Percentiles rank a stretch among this genome's conserved stretches.
Conservation (phyloP, 2,888 invertebrate species). For the Melieria crassipennis region DNA sequence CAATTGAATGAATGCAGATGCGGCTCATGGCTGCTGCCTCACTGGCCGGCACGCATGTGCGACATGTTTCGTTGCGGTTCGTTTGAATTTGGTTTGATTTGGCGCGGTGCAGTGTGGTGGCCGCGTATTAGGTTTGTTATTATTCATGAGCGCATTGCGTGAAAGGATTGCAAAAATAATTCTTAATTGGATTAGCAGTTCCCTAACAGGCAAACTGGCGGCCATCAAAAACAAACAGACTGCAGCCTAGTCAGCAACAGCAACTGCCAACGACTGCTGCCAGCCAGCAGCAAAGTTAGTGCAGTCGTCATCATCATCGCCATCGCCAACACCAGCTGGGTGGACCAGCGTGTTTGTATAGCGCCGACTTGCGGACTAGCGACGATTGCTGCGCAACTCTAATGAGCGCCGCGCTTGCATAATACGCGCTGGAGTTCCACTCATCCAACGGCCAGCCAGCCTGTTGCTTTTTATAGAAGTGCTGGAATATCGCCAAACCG, state of each 20-base stretch:
- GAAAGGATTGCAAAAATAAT: constrained; percentile 5
- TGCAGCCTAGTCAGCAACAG: background rate
- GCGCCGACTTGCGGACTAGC: no score
- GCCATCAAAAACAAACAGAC: background rate
- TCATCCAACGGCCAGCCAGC: background rate
- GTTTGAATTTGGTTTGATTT: background rate
- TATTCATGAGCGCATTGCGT: constrained; percentile 5
- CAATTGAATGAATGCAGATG: no score
- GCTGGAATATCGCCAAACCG: background rate
- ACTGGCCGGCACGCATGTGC: background rate
- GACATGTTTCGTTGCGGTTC: background rate
- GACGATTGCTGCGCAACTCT: no score
- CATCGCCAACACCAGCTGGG: constrained; percentile 6
- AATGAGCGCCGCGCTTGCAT: background rate
- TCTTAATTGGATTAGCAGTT: constrained; percentile 34
- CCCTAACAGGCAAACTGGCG: background rate
- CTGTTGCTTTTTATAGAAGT: background rate
- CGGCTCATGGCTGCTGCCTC: background rate
- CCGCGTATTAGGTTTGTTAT: background rate
- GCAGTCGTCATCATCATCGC: constrained; percentile 18
- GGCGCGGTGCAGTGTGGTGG: background rate
- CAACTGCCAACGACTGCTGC: background rate
- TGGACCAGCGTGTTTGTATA: constrained; percentile 1
- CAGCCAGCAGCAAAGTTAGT: constrained; percentile 11
- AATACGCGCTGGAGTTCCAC: background rate